Evolutionary conservation across 2,888 invertebrate species (phyloP), one percentile per base, ranked within the genome.

Genomic region (Germaria angustata): DNA sequence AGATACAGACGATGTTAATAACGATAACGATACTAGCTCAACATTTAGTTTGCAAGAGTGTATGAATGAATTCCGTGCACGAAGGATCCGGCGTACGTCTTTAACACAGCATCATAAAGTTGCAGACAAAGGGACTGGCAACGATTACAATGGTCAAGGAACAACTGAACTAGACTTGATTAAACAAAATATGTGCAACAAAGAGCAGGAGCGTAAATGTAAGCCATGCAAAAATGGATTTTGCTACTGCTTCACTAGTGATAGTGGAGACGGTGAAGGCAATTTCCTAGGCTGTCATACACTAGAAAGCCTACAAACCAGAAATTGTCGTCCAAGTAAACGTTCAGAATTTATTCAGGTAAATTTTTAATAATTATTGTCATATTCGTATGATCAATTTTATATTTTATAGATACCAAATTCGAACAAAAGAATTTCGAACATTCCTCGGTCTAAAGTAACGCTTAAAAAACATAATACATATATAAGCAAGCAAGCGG

Each of bases 221-320:
- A 91, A 91, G 49, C 91, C 90, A 1, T 91, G 91, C 78, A 86
- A 88, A 79, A 88, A 90, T 80, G 91, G 91, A 11, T 90, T 91
- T 76, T 91, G 91, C 61, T 91, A 91, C 69, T 91, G 91, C 78
- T 91, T 90, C 83, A 90, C 90, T 22, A 91, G 91, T 80, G 91
- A 91, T 85, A 91, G 91, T 66, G 91, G 90, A 4, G 91, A 91
- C 49, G 83, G 77, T 1, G 55, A 55, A 2, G 46, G 28, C 1
- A 72, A 65, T 53, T 17, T 61, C 1, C 59, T 44, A 6, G 24
- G 63, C 24, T 86, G 85, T 20, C 84, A 80, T 3, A 84, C 84
- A 15, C 59, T 86, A 84, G 87, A 87, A 84, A 86, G 83, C 69
- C 69, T 78, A 65, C 69, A 86, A 84, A 85, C 86, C 82, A 87